Base-by-base conservation (phyloP, 2,888 invertebrate species). In the Neuroscelio doddi region DNA sequence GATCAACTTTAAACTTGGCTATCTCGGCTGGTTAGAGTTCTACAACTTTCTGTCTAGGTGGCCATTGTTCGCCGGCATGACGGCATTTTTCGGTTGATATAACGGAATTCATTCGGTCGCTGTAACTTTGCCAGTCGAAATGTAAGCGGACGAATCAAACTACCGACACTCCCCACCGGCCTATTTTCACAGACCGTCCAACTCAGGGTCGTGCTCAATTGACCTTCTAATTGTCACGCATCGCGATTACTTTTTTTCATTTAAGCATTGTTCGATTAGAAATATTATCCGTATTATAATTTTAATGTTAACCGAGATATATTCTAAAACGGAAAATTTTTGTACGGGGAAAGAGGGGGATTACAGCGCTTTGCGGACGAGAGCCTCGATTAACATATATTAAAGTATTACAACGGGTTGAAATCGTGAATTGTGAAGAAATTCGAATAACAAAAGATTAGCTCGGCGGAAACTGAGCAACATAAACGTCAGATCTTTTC, bases 1-100 rank as follows among this genome's bases (percentile, higher is more conserved):
- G 69, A 69, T 70, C 71, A 70, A 74, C 72, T 74, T 71, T 68
- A 69, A 72, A 70, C 64, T 72, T 70, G 65, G 57, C 52, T 67
- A 67, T 66, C 68, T 65, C 56, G 57, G 63, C 64, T 66, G 61
- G 58, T 59, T 63, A 56, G 64, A 61, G 63, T 61, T 65, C 63
- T 63, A 59, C 62, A 70, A 70, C 64, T 67, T 69, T 66, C 63
- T 46, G 55, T 51, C 64, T 59, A 64, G 69, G 44, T 64, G 46
- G 52, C 69, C 51, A 69, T 69, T 69, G 69, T 69, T 62, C 56
- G 58, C 61, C 63, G 46, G 63, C 63, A 67, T 67, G 67, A 63
- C 66, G 66, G 62, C 38, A 53, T 66, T 66, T 66, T 62, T 66
- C 58, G 49, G 41, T 56, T 41, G 55, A 58, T 52, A 66, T 39